Conservation (phyloP, 1,140 invertebrate species). For the Ceratitis capitata region DNA sequence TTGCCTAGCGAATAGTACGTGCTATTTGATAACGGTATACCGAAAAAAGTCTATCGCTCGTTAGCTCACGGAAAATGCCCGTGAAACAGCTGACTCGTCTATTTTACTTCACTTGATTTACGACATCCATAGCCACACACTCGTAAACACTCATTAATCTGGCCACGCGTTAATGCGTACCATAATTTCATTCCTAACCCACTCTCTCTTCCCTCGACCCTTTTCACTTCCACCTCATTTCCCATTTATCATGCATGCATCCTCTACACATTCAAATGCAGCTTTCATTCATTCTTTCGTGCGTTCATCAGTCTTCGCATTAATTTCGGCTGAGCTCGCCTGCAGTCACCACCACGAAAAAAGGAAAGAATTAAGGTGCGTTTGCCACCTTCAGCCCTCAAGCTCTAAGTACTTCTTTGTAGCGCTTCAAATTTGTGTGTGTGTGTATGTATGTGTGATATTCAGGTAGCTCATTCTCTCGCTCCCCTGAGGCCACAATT, state of each 20-base stretch:
- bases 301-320: background rate
- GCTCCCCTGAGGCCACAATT: background rate
- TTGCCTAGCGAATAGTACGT: background rate
- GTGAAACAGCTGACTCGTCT: constrained; percentile 9
- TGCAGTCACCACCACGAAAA: background rate
- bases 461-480: background rate
- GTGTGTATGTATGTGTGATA: background rate
- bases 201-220: too few species aligned
- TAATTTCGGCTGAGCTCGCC: background rate
- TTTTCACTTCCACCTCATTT: background rate
- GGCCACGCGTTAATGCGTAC: constrained; percentile 16
- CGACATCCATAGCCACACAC: background rate
- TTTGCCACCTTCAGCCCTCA: constrained; percentile 10
- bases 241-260: background rate
- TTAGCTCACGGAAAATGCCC: background rate
- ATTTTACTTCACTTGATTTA: constrained; percentile 10
- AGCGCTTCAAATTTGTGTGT: background rate
- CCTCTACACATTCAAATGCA: background rate
- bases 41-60: background rate
- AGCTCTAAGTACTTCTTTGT: background rate
- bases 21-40: background rate
- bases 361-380: too few species aligned
- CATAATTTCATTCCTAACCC: background rate
- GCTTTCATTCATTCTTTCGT: background rate
- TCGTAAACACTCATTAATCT: background rate